Conservation (phyloP, 2,113 vertebrate species). For the Plectropomus leopardus region DNA sequence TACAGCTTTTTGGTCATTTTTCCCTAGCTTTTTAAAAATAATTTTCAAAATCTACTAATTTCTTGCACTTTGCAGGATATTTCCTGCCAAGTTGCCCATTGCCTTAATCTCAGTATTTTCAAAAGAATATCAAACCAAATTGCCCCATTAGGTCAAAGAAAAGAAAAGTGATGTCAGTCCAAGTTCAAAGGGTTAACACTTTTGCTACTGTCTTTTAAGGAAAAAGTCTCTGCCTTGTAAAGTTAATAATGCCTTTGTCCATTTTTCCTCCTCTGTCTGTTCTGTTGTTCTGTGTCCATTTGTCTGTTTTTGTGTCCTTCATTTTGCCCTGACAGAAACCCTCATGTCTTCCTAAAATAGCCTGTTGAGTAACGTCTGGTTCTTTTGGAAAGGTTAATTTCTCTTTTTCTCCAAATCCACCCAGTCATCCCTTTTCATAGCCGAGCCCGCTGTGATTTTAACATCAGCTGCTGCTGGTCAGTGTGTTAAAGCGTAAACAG, state of each 20-base stretch:
- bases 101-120: too few species aligned
- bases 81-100: too few species aligned
- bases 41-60: too few species aligned
- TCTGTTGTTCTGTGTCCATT: background rate
- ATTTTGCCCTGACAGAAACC: constrained; percentile 65
- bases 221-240: background rate
- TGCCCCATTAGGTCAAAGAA: too few species aligned
- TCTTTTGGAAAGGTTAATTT: constrained; percentile 65
- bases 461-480: constrained; percentile 40
- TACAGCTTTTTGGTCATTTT: too few species aligned
- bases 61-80: too few species aligned
- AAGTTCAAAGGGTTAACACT: too few species aligned
- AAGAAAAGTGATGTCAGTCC: too few species aligned
- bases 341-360: constrained; percentile 76
- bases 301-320: constrained; percentile 67
- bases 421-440: constrained; percentile 34
- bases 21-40: too few species aligned
- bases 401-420: constrained; percentile 19
- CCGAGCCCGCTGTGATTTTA: constrained; percentile 26
- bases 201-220: background rate
- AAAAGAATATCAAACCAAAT: too few species aligned
- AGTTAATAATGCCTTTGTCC: constrained; percentile 5
- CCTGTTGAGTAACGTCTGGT: constrained; percentile 83
- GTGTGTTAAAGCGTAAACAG: constrained; percentile 43
- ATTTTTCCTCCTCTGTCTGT: background rate